These are phyloP conservation scores for Sylvietta virens DNA, from an alignment of 2,113 vertebrate genomes.

Conservation along the genomic window DNA sequence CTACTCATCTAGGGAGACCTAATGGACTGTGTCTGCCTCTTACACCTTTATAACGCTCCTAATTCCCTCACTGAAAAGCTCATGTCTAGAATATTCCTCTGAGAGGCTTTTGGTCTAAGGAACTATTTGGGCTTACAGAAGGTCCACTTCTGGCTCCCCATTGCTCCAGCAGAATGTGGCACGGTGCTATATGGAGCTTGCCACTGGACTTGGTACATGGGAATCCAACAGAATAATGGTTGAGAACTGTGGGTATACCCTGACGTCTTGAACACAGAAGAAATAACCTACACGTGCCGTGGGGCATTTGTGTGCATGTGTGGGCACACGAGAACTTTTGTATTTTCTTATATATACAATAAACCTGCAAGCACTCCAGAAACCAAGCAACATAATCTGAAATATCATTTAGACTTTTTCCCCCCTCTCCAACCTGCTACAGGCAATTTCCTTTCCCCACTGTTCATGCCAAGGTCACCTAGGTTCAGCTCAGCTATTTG, in stretches of 20 bases:
- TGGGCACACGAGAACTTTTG: fast-evolving
- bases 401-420: not conserved
- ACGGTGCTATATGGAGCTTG: fast-evolving
- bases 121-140: not conserved
- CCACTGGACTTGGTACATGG: not conserved
- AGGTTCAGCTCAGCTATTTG: not conserved
- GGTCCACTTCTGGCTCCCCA: not conserved
- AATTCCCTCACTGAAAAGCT: not conserved
- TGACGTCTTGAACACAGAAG: not conserved
- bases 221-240: not conserved
- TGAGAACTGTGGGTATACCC: not conserved
- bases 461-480: not conserved
- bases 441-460: not conserved
- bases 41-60: conserved; percentile 7
- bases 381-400: not conserved
- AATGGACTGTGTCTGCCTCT: conserved; percentile 12
- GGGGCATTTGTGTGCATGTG: not conserved
- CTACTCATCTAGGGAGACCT: conserved; percentile 49
- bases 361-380: not conserved
- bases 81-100: not conserved
- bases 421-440: not conserved
- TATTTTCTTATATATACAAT: not conserved
- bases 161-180: not conserved
- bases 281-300: not conserved
- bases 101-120: not conserved